Evolutionary conservation across 2,888 invertebrate species (phyloP).

Genomic region (Incurvaria masculella): DNA sequence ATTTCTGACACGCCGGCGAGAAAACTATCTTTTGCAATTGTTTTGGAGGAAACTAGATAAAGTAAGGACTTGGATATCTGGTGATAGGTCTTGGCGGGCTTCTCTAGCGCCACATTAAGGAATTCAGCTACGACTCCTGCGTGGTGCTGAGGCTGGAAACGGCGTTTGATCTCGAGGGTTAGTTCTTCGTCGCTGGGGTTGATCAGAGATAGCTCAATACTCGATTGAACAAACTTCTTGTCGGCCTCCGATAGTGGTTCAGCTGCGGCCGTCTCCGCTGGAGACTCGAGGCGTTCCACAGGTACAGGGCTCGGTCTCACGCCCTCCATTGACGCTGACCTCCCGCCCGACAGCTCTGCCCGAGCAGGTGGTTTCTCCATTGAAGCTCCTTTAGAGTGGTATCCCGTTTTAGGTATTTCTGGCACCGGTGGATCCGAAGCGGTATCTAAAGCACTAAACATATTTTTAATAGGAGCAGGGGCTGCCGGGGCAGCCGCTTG

Average conservation of each 20-base stretch:
- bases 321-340: background rate
- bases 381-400: constrained; percentile 46
- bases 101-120: constrained; percentile 30
- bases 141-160: constrained; percentile 32
- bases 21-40: constrained; percentile 47
- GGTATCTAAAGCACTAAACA: constrained; percentile 36
- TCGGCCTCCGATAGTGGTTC: constrained; percentile 34
- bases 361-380: constrained; percentile 48
- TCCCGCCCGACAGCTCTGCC: constrained; percentile 41
- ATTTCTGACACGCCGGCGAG: constrained; percentile 60
- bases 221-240: constrained; percentile 32
- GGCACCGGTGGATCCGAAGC: background rate
- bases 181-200: constrained; percentile 34
- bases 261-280: constrained; percentile 17
- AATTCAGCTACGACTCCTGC: constrained; percentile 38
- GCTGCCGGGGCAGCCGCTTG: constrained; percentile 27
- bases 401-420: constrained; percentile 22
- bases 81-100: constrained; percentile 29
- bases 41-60: constrained; percentile 44
- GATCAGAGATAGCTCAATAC: constrained; percentile 31
- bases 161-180: constrained; percentile 29
- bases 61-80: constrained; percentile 41
- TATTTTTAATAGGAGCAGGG: constrained; percentile 26
- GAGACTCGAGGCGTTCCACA: constrained; percentile 16
- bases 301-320: background rate